A percentile compares a stretch with the other conserved stretches of the same genome.
These are phyloP conservation scores for Formicarius rufipectus DNA, from an alignment of 2,113 vertebrate genomes.

Conservation along the genomic window DNA sequence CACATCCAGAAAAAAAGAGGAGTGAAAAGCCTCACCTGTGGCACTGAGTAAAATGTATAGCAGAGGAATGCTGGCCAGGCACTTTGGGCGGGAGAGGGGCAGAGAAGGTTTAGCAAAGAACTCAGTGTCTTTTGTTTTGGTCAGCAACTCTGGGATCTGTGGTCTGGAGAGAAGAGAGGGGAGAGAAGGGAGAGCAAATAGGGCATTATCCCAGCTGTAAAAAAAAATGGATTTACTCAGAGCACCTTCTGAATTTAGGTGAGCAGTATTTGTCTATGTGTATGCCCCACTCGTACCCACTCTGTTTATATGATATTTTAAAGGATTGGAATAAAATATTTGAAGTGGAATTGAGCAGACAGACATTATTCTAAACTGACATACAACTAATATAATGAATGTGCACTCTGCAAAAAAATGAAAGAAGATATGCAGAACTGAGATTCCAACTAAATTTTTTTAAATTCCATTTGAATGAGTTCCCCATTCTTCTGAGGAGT, in stretches of 20 bases:
- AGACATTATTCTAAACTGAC: neutral
- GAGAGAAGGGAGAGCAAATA: neutral
- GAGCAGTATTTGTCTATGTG: neutral
- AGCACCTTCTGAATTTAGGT: neutral
- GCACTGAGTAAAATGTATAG: neutral
- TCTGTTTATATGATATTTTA: neutral
- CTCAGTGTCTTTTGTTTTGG: accelerated
- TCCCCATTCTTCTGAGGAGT: neutral
- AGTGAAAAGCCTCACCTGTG: neutral
- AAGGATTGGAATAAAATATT: neutral
- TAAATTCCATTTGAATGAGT: neutral
- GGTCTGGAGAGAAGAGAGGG: neutral
- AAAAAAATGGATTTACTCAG: neutral
- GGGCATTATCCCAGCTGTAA: neutral
- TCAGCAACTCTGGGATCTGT: neutral
- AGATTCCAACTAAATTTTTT: neutral
- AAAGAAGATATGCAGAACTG: neutral
- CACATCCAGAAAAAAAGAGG: neutral
- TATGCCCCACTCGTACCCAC: neutral
- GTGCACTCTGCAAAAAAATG: neutral
- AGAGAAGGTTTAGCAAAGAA: neutral
- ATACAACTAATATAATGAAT: neutral
- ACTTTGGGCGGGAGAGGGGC: neutral
- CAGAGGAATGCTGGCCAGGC: neutral
- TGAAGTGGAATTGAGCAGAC: neutral